These are phyloP conservation scores for Notechis scutatus DNA, from an alignment of 2,113 vertebrate species.

Conservation along the genomic window DNA sequence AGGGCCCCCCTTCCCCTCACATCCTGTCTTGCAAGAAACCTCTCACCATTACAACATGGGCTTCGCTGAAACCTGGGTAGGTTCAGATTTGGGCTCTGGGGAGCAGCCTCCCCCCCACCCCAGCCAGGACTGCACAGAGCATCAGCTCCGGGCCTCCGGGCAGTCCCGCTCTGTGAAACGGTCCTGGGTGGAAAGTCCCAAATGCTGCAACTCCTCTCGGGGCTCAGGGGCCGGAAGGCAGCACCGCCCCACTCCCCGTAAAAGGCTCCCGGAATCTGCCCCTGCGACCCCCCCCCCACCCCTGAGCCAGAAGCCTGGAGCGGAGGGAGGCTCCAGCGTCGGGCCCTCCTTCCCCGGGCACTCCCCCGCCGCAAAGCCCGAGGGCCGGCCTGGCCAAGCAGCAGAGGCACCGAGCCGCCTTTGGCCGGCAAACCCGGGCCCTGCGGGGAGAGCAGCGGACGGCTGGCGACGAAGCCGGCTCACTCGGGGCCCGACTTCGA, in stretches of 20 bases:
- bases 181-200: background rate
- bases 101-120: background rate
- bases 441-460: background rate
- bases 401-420: background rate
- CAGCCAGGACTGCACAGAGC: background rate
- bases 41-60: fast-evolving
- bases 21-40: background rate
- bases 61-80: background rate
- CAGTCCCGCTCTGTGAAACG: too few relatives aligned
- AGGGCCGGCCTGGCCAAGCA: background rate
- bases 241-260: background rate
- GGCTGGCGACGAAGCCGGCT: background rate
- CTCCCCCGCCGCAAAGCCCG: too few relatives aligned
- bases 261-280: background rate
- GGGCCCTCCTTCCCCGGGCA: background rate
- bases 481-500: too few relatives aligned
- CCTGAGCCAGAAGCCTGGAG: background rate
- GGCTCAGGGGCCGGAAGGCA: background rate
- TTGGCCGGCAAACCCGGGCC: background rate
- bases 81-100: background rate
- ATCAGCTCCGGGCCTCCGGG: background rate
- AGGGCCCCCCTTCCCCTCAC: background rate
- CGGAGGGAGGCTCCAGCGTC: background rate
- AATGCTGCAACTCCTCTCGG: too few relatives aligned
- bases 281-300: background rate